A percentile compares a stretch with the other conserved stretches of the same genome.
These are phyloP conservation scores for Orchesellides sinensis DNA, from an alignment of 2,888 invertebrate species.

Conservation along the genomic window DNA sequence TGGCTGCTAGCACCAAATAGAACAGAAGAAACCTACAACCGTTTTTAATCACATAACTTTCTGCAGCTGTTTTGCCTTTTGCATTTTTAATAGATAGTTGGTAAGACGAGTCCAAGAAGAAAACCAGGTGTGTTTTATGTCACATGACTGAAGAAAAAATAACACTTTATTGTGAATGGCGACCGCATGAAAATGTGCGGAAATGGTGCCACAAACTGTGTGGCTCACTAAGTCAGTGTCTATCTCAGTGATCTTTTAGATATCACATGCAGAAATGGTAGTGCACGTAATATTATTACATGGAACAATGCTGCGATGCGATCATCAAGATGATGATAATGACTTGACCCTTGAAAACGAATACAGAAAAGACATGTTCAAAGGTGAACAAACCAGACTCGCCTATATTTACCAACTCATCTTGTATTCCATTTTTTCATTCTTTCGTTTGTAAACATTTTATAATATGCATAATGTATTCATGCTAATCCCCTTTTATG, in stretches of 20 bases:
- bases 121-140: constrained; percentile 10
- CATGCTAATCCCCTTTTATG: constrained; percentile 38
- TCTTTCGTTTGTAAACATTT: constrained; percentile 11
- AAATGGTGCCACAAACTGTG: constrained; percentile 14
- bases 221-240: constrained; percentile 19
- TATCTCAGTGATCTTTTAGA: background rate
- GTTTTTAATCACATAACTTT: no score
- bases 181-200: constrained; percentile 34
- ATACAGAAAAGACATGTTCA: constrained; percentile 28
- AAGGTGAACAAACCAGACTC: constrained; percentile 69
- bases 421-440: constrained; percentile 8
- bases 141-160: background rate
- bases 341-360: constrained; percentile 24
- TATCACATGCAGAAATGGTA: background rate
- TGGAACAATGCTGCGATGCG: background rate
- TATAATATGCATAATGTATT: constrained; percentile 27
- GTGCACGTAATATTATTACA: background rate
- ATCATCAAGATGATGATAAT: constrained; percentile 13
- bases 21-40: no score
- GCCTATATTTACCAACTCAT: constrained; percentile 70
- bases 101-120: no score
- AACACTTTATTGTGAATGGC: background rate
- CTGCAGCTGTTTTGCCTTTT: no score
- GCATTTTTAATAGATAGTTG: no score
- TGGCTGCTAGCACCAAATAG: constrained; percentile 4